Evolutionary conservation across 2,113 vertebrate species (phyloP).

Genomic region (Chelonoidis abingdonii): DNA sequence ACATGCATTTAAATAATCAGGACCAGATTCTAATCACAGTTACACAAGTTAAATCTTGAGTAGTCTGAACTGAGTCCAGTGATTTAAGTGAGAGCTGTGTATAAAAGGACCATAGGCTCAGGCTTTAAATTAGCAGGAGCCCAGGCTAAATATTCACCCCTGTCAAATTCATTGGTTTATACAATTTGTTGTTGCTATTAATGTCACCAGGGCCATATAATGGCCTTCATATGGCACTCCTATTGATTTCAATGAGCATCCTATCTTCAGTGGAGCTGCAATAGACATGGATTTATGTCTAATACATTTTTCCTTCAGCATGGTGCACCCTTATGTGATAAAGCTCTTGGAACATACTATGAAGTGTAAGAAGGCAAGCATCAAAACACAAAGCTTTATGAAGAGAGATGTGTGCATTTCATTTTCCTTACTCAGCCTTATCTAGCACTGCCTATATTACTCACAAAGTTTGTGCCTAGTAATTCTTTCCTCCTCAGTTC

Average conservation of each 20-base stretch:
- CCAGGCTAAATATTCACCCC: accelerated
- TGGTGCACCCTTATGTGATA: not conserved
- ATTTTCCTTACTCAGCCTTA: not conserved
- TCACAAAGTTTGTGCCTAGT: not conserved
- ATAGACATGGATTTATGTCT: accelerated
- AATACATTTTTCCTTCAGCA: not conserved
- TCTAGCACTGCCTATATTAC: not conserved
- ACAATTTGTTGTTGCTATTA: not conserved
- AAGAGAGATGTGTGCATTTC: not conserved
- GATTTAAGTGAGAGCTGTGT: not conserved
- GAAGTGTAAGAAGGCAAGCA: not conserved
- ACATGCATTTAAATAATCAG: not conserved
- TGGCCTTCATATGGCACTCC: not conserved
- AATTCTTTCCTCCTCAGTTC: not conserved
- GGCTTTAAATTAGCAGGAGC: not conserved
- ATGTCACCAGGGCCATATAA: not conserved
- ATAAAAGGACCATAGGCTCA: not conserved
- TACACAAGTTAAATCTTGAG: not conserved
- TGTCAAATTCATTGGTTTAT: not conserved
- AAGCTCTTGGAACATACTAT: not conserved
- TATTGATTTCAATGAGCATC: not conserved
- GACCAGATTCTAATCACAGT: not conserved
- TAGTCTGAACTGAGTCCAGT: not conserved
- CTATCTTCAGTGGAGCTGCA: not conserved
- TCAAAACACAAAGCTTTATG: not conserved